phyloP scores from a whole-genome alignment of 2,113 vertebrate genomes.

The Eretmochelys imbricata region DNA sequence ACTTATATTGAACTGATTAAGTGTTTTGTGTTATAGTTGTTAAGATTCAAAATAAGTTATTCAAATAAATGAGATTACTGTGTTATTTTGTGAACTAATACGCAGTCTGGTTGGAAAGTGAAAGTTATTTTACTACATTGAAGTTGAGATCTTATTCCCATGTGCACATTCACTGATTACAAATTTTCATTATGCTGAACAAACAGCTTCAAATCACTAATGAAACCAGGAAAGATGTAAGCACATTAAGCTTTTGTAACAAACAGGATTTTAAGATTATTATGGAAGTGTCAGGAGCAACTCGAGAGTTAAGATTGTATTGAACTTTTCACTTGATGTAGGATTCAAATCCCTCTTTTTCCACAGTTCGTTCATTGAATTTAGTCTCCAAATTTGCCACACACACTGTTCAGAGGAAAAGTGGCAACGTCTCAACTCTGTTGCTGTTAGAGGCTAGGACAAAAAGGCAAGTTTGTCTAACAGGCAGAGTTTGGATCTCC shows the following conservation, averaged over 20 bases:
- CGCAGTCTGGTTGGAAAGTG: background rate
- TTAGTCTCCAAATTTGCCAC: constrained; percentile 18
- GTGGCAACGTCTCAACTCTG: constrained; percentile 55
- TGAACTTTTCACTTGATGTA: constrained; percentile 48
- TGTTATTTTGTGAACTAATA: background rate
- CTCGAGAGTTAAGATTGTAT: background rate
- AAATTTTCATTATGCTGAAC: background rate
- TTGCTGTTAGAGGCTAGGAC: constrained; percentile 51
- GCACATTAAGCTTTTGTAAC: background rate
- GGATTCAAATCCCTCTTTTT: constrained; percentile 42
- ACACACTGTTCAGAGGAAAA: background rate
- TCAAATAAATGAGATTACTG: background rate
- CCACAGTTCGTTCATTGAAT: constrained; percentile 57
- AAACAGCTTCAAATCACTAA: background rate
- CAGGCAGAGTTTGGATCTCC: background rate
- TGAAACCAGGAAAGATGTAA: background rate
- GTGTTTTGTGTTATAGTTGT: background rate
- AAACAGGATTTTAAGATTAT: background rate
- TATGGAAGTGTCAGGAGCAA: background rate
- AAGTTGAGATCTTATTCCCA: background rate
- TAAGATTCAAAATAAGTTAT: background rate
- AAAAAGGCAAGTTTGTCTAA: constrained; percentile 1
- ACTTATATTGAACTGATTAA: background rate
- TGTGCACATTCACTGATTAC: background rate
- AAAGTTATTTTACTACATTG: background rate